Percentiles rank a stretch among this genome's conserved stretches.
Evolutionary conservation across 2,888 invertebrate genomes (phyloP).

Genomic region (Catocala sponsa): DNA sequence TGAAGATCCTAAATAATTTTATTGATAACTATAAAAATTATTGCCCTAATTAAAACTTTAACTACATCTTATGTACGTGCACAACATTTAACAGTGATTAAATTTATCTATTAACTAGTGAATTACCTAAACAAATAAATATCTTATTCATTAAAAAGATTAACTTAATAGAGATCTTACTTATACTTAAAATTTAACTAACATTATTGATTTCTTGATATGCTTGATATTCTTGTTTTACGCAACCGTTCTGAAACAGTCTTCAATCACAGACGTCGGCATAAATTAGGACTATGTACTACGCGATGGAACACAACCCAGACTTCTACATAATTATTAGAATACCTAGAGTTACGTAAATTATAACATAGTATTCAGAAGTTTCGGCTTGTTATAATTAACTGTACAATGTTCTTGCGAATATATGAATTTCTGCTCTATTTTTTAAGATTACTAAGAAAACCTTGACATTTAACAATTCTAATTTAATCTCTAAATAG

Average conservation of each 20-base stretch:
- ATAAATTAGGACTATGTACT: not conserved
- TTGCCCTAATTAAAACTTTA: slow-evolving; percentile 78
- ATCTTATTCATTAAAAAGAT: slow-evolving; percentile 62
- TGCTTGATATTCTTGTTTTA: slow-evolving; percentile 85
- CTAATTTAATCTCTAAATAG: no score
- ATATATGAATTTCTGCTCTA: no score
- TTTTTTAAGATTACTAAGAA: no score
- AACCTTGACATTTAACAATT: no score
- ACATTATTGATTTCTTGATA: slow-evolving; percentile 74
- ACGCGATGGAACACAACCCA: not conserved
- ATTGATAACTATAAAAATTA: slow-evolving; percentile 74
- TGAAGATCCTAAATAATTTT: slow-evolving; percentile 48
- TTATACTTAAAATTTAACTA: slow-evolving; percentile 56
- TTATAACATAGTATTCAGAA: not conserved
- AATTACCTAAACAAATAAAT: slow-evolving; percentile 78
- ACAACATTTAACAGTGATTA: slow-evolving; percentile 88
- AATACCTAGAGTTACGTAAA: not conserved
- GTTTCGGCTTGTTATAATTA: not conserved
- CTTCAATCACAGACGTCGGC: slow-evolving; percentile 32
- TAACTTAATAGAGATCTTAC: slow-evolving; percentile 71
- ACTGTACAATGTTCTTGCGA: not conserved
- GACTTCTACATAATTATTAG: not conserved
- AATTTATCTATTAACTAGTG: slow-evolving; percentile 79
- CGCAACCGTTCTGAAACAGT: slow-evolving; percentile 60
- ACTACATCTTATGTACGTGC: slow-evolving; percentile 82